Percentiles rank a stretch among this genome's conserved stretches.
Evolutionary conservation across 2,888 invertebrate species (phyloP).

Genomic region (Tolmerus cingulatus): DNA sequence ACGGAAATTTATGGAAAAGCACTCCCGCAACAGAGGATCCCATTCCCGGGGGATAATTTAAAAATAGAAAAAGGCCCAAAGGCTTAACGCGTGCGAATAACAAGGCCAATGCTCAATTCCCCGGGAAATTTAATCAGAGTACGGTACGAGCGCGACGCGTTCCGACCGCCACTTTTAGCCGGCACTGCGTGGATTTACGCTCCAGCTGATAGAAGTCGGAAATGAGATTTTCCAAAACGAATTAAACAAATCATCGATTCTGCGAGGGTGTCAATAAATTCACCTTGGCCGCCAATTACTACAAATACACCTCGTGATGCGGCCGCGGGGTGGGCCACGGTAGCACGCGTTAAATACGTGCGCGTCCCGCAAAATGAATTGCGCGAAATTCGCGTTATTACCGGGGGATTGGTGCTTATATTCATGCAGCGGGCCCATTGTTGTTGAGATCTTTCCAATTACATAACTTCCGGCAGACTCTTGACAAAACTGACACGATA

Average conservation of each 20-base stretch:
- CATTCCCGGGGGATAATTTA: not conserved
- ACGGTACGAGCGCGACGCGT: not conserved
- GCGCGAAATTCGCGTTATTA: not conserved
- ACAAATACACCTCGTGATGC: not conserved
- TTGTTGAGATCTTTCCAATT: not conserved
- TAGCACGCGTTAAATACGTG: not conserved
- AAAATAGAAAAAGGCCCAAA: not conserved
- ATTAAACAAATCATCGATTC: not conserved
- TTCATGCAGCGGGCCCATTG: not conserved
- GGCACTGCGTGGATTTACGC: not conserved
- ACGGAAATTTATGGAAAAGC: not conserved
- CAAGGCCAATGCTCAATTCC: not conserved
- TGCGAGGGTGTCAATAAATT: not conserved
- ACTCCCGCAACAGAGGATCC: not conserved
- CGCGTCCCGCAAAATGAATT: not conserved
- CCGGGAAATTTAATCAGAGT: not conserved
- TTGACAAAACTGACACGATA: slow-evolving; percentile 8
- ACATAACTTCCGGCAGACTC: slow-evolving; percentile 26
- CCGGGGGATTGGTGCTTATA: not conserved
- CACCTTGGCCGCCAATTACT: not conserved
- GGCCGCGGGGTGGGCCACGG: not conserved
- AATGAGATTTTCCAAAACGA: not conserved
- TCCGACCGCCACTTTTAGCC: not conserved
- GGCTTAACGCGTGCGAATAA: not conserved
- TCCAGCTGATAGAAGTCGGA: not conserved